These are phyloP conservation scores for Melanotaenia boesemani DNA, from an alignment of 2,797 vertebrate genomes.

Conservation along the genomic window DNA sequence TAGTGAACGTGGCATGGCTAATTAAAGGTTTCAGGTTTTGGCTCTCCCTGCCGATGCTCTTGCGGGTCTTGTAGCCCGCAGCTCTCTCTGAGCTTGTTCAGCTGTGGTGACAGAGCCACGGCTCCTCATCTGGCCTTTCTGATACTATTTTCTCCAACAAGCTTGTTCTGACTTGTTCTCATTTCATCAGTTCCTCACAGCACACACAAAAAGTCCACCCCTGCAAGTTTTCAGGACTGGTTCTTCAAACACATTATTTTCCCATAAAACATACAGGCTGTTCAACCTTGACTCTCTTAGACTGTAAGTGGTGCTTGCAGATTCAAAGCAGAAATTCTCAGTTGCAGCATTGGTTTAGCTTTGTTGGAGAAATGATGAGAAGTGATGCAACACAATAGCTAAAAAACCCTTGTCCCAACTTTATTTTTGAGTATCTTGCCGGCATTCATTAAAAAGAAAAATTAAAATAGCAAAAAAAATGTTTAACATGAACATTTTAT, in stretches of 20 bases:
- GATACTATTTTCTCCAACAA: neutral
- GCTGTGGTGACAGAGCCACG: no score
- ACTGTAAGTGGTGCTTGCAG: neutral
- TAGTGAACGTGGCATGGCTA: neutral
- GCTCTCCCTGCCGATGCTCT: neutral
- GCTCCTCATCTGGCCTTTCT: neutral
- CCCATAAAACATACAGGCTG: neutral
- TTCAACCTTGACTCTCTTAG: neutral
- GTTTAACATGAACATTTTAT: neutral
- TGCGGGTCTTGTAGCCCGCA: neutral
- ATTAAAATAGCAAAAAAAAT: neutral
- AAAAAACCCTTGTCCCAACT: neutral
- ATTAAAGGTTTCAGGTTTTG: slow-evolving; percentile 1
- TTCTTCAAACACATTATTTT: neutral
- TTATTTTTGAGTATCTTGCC: neutral
- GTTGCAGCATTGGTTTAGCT: neutral
- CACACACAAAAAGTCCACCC: neutral
- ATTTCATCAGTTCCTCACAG: neutral
- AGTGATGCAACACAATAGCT: neutral
- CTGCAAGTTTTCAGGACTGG: neutral
- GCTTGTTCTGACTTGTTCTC: neutral
- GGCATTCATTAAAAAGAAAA: neutral
- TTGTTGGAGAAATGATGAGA: neutral
- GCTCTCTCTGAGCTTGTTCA: neutral
- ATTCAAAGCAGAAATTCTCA: neutral